Evolutionary conservation across 2,888 invertebrate genomes (phyloP).

Genomic region (Cryptocephalus primarius): DNA sequence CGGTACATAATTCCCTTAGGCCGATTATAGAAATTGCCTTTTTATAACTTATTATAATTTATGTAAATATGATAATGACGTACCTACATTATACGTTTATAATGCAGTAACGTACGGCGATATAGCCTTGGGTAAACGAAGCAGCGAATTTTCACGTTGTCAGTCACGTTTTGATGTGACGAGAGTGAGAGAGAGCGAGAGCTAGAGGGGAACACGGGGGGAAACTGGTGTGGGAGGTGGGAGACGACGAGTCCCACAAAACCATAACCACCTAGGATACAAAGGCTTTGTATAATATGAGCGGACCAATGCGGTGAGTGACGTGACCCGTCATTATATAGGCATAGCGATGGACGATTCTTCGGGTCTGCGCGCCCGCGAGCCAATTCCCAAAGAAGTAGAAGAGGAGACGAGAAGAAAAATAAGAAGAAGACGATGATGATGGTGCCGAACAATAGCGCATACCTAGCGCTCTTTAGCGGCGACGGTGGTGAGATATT

Average conservation of each 20-base stretch:
- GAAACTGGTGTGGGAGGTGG: constrained; percentile 2
- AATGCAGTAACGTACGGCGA: constrained; percentile 21
- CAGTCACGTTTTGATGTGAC: constrained; percentile 26
- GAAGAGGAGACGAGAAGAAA: constrained; percentile 1
- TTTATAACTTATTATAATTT: constrained; percentile 36
- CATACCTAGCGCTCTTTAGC: constrained; percentile 28
- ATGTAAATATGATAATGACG: constrained; percentile 38
- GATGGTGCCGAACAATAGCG: constrained; percentile 11
- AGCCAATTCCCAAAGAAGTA: constrained; percentile 2
- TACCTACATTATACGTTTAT: constrained; percentile 25
- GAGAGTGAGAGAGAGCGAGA: constrained; percentile 3
- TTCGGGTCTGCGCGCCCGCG: constrained; percentile 11
- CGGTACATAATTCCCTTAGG: neutral
- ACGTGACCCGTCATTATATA: constrained; percentile 37
- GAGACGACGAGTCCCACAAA: constrained; percentile 7
- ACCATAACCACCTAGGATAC: constrained; percentile 9
- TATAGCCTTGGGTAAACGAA: constrained; percentile 25
- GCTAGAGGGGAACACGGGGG: too few species aligned
- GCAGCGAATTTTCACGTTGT: constrained; percentile 28
- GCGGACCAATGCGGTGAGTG: constrained; percentile 28
- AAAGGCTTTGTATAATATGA: neutral
- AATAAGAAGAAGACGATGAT: neutral
- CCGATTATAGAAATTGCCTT: constrained; percentile 12
- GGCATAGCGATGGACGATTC: constrained; percentile 25
- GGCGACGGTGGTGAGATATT: constrained; percentile 33